Evolutionary conservation across 1,140 invertebrate species (phyloP).

Genomic region (Lepidostoma basale): DNA sequence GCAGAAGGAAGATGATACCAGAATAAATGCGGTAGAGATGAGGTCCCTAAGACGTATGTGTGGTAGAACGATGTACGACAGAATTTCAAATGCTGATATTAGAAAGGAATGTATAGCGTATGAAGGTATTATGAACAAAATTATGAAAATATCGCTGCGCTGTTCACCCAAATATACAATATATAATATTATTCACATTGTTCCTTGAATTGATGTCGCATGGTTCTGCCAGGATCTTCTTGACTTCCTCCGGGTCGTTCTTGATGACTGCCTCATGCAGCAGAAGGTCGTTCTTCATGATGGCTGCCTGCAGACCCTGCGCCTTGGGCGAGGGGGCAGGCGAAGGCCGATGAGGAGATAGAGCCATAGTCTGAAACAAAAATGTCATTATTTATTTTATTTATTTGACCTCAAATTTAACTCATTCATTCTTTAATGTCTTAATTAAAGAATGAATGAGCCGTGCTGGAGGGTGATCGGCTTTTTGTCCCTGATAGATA

Average conservation of each 20-base stretch:
- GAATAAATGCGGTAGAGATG: too few species aligned
- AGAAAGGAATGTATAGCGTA: too few species aligned
- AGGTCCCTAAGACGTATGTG: too few species aligned
- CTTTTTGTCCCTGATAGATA: too few species aligned
- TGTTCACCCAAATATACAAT: not conserved
- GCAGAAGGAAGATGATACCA: too few species aligned
- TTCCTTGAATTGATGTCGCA: slow-evolving; percentile 74
- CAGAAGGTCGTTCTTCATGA: slow-evolving; percentile 70
- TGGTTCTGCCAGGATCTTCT: slow-evolving; percentile 66
- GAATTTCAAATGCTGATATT: too few species aligned
- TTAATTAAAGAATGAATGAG: not conserved
- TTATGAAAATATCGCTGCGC: not conserved
- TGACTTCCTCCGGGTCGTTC: slow-evolving; percentile 70
- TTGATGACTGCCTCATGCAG: slow-evolving; percentile 77
- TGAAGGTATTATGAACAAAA: not conserved
- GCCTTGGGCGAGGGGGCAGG: slow-evolving; percentile 26
- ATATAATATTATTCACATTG: slow-evolving; percentile 63
- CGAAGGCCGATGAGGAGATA: slow-evolving; percentile 32
- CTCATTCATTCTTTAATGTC: too few species aligned
- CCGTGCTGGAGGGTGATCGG: not conserved
- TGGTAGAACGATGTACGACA: too few species aligned
- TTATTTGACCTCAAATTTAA: not conserved
- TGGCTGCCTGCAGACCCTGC: slow-evolving; percentile 50
- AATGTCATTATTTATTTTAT: not conserved
- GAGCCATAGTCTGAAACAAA: slow-evolving; percentile 34